Base-by-base conservation (phyloP, 2,113 vertebrate species). In the Hippocampus abdominalis region DNA sequence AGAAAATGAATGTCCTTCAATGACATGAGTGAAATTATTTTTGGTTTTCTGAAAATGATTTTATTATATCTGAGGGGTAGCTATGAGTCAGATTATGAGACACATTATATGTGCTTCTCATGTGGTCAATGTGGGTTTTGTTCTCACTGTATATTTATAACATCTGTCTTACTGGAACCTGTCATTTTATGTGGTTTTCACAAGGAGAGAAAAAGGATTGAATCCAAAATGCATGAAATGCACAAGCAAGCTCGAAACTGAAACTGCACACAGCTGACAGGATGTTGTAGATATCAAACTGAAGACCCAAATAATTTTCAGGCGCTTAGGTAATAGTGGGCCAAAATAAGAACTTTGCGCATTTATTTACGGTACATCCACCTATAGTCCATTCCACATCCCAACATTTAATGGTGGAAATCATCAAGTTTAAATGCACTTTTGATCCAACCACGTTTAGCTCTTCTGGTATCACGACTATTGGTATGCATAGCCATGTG, bases 261-360 rank as follows among this genome's bases (percentile, higher is more conserved):
- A 44, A 44, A 44, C 11, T 44, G 4, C 13, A 64, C n/a, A 44
- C n/a, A 64, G n/a, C 21, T 23, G 40, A 32, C 65, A 69, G 51
- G 63, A 63, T 76, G 90, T 91, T 89, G 91, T 85, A 60, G 81
- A 84, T 63, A 74, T 77, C 48, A 70, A 87, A 77, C 65, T 84
- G 75, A 82, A 78, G 80, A 81, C 72, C 79, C 51, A 36, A 25
- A 25, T 25, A 12, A 57, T 86, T 89, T 84, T 87, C 80, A 78
- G 84, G 78, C 9, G 25, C 23, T 57, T 27, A 15, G 27, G 27
- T 18, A 32, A 32, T 16, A 60, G 13, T 27, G 13, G 72, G 44
- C 57, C 63, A 44, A 66, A 60, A 86, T 68, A 70, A 69, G 81
- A 86, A 84, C 57, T 81, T 49, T 64, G 64, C 78, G 59, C 72